phyloP scores from a whole-genome alignment of 2,797 vertebrate species.

The Nyctalus aviator region DNA sequence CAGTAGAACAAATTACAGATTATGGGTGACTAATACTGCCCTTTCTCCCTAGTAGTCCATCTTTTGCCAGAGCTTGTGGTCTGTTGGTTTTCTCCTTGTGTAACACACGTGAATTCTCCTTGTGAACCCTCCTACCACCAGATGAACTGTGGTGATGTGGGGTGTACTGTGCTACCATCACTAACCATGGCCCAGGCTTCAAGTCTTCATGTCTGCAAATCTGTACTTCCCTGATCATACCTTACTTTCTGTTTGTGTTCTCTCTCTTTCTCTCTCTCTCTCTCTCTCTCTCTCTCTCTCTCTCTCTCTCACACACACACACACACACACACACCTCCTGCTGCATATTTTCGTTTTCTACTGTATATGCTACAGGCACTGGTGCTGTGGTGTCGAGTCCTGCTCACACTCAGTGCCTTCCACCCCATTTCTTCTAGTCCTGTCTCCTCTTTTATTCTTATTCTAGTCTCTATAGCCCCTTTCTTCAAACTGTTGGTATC shows the following conservation, averaged over 20 bases:
- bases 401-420: background rate
- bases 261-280: background rate
- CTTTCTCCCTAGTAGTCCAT: background rate
- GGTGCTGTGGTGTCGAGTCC: background rate
- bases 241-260: background rate
- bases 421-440: background rate
- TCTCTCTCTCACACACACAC: background rate
- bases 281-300: background rate
- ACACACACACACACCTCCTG: background rate
- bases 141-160: background rate
- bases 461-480: accelerated
- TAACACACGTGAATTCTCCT: background rate
- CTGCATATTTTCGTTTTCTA: background rate
- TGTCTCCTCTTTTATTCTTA: background rate
- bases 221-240: background rate
- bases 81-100: background rate
- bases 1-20: background rate
- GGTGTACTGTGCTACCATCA: background rate
- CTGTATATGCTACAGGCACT: accelerated
- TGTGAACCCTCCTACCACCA: background rate
- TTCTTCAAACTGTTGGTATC: background rate
- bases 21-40: background rate
- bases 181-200: background rate
- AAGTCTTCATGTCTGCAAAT: too few species aligned
- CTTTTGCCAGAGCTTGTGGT: background rate